A percentile compares a stretch with the other conserved stretches of the same genome.
These are phyloP conservation scores for Chaetodon trifasciatus DNA, from an alignment of 2,797 vertebrate species.

Conservation along the genomic window DNA sequence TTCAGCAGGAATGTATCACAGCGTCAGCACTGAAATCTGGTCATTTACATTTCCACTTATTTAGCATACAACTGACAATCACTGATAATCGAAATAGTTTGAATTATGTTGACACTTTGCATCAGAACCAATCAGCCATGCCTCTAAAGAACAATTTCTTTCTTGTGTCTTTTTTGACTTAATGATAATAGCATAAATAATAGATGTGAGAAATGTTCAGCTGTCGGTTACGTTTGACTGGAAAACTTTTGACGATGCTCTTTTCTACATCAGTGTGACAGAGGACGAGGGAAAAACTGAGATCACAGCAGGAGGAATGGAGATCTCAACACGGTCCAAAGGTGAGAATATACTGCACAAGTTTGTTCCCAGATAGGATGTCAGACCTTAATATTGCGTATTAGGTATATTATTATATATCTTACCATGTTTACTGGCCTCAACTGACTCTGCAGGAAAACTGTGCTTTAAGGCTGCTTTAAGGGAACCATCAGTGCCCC, in stretches of 20 bases:
- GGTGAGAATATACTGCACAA: conserved; percentile 83
- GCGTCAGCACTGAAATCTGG: neutral
- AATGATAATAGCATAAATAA: neutral
- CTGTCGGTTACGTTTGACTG: conserved; percentile 23
- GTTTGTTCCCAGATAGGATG: conserved; percentile 17
- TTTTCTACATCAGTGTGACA: conserved; percentile 88
- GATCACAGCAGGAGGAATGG: conserved; percentile 93
- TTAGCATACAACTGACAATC: neutral
- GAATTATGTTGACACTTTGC: neutral
- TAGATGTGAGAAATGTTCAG: neutral
- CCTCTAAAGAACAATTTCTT: neutral
- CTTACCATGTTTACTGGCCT: neutral
- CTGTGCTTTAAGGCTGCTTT: neutral
- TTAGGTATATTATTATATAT: neutral
- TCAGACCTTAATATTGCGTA: neutral
- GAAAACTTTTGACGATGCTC: conserved; percentile 33
- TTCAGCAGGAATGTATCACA: neutral
- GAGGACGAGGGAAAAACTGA: conserved; percentile 93
- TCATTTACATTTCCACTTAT: neutral
- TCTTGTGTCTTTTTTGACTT: neutral
- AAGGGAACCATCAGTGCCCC: neutral
- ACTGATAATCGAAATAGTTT: neutral
- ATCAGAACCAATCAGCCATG: neutral
- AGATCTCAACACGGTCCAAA: conserved; percentile 98
- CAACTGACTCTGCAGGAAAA: neutral